Evolutionary conservation across 2,113 vertebrate species (phyloP).

Genomic region (Macheiramphus alcinus): DNA sequence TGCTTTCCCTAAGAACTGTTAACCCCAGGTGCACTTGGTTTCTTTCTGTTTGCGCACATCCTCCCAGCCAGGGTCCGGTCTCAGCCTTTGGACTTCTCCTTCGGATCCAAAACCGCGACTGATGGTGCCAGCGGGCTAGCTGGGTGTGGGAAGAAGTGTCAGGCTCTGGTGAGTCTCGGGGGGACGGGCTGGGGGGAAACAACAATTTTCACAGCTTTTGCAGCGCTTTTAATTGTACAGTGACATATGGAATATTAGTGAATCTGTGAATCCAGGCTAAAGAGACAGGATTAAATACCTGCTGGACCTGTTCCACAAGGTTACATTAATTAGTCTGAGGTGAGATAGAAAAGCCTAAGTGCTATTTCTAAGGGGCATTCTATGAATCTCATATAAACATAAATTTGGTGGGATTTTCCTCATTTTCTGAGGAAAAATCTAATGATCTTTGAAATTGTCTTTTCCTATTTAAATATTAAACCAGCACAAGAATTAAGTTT

Average conservation of each 20-base stretch:
- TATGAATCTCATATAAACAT: background rate
- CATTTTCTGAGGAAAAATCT: background rate
- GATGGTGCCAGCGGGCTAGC: background rate
- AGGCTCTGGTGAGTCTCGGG: constrained; percentile 73
- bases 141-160: constrained; percentile 12
- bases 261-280: background rate
- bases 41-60: background rate
- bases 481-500: background rate
- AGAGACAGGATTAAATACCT: background rate
- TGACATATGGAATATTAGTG: background rate
- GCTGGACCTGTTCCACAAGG: background rate
- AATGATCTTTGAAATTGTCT: background rate
- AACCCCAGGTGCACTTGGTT: background rate
- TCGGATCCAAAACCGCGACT: fast-evolving
- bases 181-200: fast-evolving
- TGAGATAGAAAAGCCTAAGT: background rate
- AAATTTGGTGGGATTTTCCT: background rate
- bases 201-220: background rate
- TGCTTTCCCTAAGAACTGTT: background rate
- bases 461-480: background rate
- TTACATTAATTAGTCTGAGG: background rate
- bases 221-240: background rate
- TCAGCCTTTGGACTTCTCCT: background rate
- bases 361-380: background rate
- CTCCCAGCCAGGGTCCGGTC: background rate